Percentiles rank a stretch among this genome's conserved stretches.
Evolutionary conservation across 2,113 vertebrate species (phyloP).

Genomic region (Brienomyrus brachyistius): DNA sequence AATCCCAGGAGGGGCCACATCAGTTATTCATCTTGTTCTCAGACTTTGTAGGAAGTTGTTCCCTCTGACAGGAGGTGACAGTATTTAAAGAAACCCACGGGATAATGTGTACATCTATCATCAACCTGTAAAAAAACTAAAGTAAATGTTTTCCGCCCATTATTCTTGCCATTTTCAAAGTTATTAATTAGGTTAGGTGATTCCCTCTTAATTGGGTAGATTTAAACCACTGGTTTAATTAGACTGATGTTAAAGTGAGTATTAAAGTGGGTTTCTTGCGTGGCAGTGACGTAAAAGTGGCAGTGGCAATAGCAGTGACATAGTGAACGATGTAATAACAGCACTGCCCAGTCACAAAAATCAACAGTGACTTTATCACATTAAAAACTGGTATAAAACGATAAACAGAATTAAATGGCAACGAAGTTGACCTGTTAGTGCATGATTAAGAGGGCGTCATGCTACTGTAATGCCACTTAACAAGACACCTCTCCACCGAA

Average conservation of each 20-base stretch:
- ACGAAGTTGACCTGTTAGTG: not conserved
- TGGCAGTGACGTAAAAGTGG: not conserved
- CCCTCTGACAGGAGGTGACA: not conserved
- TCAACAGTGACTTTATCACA: not conserved
- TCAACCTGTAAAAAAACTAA: not conserved
- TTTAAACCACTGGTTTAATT: not conserved
- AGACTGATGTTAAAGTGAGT: not conserved
- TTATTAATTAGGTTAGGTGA: not conserved
- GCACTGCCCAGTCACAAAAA: not conserved
- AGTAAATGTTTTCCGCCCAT: not conserved
- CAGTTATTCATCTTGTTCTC: slow-evolving; percentile 8
- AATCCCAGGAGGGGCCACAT: slow-evolving; percentile 16
- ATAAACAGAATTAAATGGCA: not conserved
- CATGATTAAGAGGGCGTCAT: not conserved
- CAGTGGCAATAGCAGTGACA: not conserved
- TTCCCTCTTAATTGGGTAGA: not conserved
- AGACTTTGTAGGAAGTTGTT: not conserved
- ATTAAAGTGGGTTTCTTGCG: not conserved
- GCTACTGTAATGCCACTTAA: not conserved
- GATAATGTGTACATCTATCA: not conserved
- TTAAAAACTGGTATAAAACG: not conserved
- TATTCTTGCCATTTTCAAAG: not conserved
- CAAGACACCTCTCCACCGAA: not conserved
- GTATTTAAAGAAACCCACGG: not conserved
- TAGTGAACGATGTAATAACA: not conserved